phyloP scores from a whole-genome alignment of 2,797 vertebrate genomes.

The Knipowitschia caucasica region DNA sequence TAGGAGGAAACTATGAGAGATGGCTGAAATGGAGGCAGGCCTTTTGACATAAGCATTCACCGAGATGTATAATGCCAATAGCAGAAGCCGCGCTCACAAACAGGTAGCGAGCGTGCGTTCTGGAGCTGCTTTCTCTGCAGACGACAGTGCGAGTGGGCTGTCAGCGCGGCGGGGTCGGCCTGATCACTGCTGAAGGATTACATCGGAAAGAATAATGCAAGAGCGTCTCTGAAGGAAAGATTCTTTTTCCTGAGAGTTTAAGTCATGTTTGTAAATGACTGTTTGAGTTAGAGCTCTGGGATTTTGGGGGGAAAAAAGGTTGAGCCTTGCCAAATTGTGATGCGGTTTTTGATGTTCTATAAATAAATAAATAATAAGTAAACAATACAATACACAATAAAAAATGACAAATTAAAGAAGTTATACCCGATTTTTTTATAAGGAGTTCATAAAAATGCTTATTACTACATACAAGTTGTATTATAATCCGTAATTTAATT shows the following conservation, averaged over 20 bases:
- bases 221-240: conserved; percentile 36
- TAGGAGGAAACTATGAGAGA: conserved; percentile 83
- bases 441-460: no score
- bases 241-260: conserved; percentile 36
- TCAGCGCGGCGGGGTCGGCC: conserved; percentile 42
- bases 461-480: no score
- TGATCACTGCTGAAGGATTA: conserved; percentile 47
- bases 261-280: conserved; percentile 53
- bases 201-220: conserved; percentile 45
- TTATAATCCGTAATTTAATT: no score
- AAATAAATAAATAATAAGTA: no score
- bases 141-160: conserved; percentile 26
- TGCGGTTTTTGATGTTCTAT: no score
- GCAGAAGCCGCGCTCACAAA: conserved; percentile 24
- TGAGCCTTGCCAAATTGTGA: no score
- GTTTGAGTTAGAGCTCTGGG: no score
- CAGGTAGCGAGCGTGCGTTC: conserved; percentile 41
- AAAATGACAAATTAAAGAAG: no score
- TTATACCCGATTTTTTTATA: no score
- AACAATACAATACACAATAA: no score
- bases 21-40: conserved; percentile 62
- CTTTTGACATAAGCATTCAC: conserved; percentile 73
- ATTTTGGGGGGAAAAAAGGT: no score
- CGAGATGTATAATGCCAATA: conserved; percentile 80
- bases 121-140: conserved; percentile 32